Percentiles rank a stretch among this genome's conserved stretches.
Evolutionary conservation across 2,113 vertebrate genomes (phyloP).

Genomic region (Narcine bancroftii): DNA sequence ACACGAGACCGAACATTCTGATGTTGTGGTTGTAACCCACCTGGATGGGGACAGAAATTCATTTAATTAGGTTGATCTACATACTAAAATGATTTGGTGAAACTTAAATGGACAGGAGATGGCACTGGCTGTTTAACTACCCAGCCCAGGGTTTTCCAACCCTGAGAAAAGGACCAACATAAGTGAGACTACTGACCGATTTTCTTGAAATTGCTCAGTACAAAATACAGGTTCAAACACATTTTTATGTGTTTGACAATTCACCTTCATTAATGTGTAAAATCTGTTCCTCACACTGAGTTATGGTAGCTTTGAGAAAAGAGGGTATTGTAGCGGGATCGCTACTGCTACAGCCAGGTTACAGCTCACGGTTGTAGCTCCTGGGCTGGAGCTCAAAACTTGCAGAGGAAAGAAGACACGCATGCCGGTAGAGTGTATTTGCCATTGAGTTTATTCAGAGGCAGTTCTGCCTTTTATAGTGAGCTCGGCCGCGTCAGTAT

Average conservation of each 20-base stretch:
- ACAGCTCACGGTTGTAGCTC: too few species aligned
- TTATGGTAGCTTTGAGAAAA: neutral
- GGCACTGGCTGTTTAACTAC: neutral
- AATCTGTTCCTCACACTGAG: neutral
- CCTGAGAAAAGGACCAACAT: neutral
- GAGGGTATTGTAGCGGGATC: too few species aligned
- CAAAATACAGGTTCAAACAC: neutral
- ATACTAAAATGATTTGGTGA: neutral
- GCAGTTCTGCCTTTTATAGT: too few species aligned
- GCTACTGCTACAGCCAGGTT: too few species aligned
- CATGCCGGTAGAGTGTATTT: too few species aligned
- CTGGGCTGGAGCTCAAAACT: too few species aligned
- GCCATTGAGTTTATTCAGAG: too few species aligned
- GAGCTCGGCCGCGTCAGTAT: too few species aligned
- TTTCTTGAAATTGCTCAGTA: neutral
- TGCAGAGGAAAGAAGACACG: too few species aligned
- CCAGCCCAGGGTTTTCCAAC: neutral
- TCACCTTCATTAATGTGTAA: neutral
- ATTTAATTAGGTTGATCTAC: neutral
- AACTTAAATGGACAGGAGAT: neutral
- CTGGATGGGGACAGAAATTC: constrained; percentile 47
- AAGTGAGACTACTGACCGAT: neutral
- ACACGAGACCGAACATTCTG: constrained; percentile 67
- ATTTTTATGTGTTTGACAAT: neutral
- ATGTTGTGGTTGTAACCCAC: constrained; percentile 65